These are phyloP conservation scores for Tachina grossa DNA, from an alignment of 2,888 invertebrate species.

Conservation along the genomic window DNA sequence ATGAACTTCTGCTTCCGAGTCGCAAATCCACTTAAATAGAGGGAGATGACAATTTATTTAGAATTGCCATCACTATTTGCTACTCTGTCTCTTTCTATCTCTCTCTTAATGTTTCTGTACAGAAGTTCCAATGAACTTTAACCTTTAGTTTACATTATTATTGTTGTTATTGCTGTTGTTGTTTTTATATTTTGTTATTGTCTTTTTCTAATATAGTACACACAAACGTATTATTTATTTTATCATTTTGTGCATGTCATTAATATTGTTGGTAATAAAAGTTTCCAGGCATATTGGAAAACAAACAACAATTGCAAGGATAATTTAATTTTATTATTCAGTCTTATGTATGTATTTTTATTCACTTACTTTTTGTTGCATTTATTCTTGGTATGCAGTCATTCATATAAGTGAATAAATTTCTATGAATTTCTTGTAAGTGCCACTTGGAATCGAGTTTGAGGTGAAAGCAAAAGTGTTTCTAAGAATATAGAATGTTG, in stretches of 20 bases:
- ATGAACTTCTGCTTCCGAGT: too few relatives aligned
- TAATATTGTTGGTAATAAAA: slow-evolving; percentile 38
- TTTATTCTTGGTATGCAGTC: not conserved
- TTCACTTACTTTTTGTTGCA: not conserved
- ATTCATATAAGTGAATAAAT: not conserved
- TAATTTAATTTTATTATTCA: slow-evolving; percentile 26
- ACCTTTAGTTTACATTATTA: slow-evolving; percentile 36
- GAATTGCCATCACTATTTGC: too few relatives aligned
- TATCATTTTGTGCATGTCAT: slow-evolving; percentile 49
- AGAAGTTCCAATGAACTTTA: slow-evolving; percentile 58
- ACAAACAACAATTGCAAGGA: slow-evolving; percentile 51
- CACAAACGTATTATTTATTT: too few relatives aligned
- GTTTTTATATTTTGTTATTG: slow-evolving; percentile 20
- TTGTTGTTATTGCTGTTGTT: not conserved
- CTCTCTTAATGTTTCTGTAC: not conserved
- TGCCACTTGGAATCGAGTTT: not conserved
- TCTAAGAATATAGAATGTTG: slow-evolving; percentile 1
- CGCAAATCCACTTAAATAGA: too few relatives aligned
- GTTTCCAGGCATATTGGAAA: slow-evolving; percentile 28
- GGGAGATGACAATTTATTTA: too few relatives aligned
- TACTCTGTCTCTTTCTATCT: not conserved
- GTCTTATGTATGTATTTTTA: not conserved
- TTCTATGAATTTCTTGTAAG: slow-evolving; percentile 5
- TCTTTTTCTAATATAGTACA: not conserved
- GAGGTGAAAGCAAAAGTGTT: not conserved